Evolutionary conservation across 2,888 invertebrate genomes (phyloP).

Genomic region (Ischnura elegans): DNA sequence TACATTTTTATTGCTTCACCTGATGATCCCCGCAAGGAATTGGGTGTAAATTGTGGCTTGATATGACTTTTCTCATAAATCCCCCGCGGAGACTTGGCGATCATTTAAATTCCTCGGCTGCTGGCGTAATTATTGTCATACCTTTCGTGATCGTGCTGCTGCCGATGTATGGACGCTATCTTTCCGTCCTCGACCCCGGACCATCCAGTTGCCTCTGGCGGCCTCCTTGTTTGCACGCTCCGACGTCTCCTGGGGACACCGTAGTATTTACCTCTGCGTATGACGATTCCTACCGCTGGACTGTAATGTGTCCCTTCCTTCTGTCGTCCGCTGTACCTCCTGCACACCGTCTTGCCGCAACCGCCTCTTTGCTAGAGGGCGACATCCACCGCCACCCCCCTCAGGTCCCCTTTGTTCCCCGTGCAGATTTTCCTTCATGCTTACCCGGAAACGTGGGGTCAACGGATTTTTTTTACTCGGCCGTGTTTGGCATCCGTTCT

Average conservation of each 20-base stretch:
- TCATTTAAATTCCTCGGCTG: neutral
- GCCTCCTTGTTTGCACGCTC: slow-evolving; percentile 15
- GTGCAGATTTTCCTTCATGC: neutral
- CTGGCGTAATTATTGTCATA: too few relatives aligned
- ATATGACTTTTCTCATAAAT: too few relatives aligned
- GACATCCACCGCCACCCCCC: neutral
- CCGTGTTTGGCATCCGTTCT: neutral
- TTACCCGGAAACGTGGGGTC: neutral
- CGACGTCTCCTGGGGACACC: slow-evolving; percentile 34
- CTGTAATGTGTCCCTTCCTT: slow-evolving; percentile 19
- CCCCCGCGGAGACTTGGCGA: neutral
- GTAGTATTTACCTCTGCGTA: slow-evolving; percentile 49
- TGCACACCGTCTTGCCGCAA: neutral
- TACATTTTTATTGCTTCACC: too few relatives aligned
- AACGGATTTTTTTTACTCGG: neutral
- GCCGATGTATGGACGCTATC: neutral
- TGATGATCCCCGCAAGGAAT: too few relatives aligned
- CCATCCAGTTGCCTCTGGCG: neutral
- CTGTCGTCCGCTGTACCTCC: neutral
- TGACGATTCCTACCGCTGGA: slow-evolving; percentile 34
- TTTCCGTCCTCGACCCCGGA: neutral
- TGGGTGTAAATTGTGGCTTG: too few relatives aligned
- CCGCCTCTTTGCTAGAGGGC: neutral
- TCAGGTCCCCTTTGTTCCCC: neutral
- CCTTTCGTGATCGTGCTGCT: neutral